Percentiles rank a stretch among this genome's conserved stretches.
phyloP scores from a whole-genome alignment of 2,797 vertebrate species.

The Bradypodion ventrale region DNA sequence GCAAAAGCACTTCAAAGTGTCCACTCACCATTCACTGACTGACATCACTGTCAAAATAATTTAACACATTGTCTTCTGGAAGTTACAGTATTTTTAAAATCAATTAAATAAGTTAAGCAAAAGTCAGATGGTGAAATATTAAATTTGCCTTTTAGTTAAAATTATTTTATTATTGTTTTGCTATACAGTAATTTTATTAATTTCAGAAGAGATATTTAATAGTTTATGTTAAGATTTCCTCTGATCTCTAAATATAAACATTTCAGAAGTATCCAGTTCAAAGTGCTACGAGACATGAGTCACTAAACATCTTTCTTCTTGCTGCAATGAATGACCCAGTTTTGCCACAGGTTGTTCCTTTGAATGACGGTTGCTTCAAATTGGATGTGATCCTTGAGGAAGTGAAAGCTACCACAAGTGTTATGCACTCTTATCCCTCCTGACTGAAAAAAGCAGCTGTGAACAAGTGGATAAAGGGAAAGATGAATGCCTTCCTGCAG shows the following conservation, averaged over 20 bases:
- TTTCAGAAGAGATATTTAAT: neutral
- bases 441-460: no score
- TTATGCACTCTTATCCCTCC: no score
- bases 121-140: neutral
- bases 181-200: neutral
- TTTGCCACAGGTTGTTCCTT: neutral
- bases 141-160: neutral
- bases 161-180: neutral
- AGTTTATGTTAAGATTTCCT: neutral
- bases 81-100: neutral
- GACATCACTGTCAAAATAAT: constrained; percentile 14
- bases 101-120: neutral
- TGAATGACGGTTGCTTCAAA: neutral
- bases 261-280: neutral
- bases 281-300: neutral
- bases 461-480: no score
- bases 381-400: no score
- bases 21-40: neutral
- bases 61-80: neutral
- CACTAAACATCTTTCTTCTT: neutral
- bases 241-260: neutral
- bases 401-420: no score
- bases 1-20: constrained; percentile 6
- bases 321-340: neutral
- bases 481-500: no score